Evolutionary conservation across 1,140 invertebrate species (phyloP).

Genomic region (Protaetia brevitarsis): DNA sequence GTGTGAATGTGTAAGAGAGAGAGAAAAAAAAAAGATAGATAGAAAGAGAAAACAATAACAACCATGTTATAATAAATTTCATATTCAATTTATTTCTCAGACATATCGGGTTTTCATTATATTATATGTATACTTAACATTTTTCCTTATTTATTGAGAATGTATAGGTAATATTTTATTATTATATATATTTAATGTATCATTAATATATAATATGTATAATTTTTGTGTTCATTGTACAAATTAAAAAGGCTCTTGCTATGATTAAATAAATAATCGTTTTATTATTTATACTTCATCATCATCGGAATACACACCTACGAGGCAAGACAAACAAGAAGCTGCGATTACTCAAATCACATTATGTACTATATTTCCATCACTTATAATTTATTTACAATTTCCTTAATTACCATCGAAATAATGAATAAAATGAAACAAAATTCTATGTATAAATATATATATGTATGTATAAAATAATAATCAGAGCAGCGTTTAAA

Average conservation of each 20-base stretch:
- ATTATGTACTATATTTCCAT: no score
- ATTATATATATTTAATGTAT: no score
- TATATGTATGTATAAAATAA: no score
- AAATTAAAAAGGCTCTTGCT: constrained; percentile 12
- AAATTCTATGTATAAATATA: no score
- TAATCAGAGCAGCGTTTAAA: constrained; percentile 16
- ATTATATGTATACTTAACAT: constrained; percentile 38
- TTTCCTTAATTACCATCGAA: no score
- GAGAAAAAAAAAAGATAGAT: no score
- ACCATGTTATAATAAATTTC: constrained; percentile 44
- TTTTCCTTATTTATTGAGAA: constrained; percentile 29
- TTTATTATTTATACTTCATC: no score
- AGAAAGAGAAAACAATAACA: constrained; percentile 33
- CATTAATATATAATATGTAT: no score
- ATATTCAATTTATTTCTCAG: constrained; percentile 45
- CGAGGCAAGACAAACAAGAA: constrained; percentile 20
- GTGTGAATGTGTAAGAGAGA: no score
- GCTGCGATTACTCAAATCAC: constrained; percentile 15
- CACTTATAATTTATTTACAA: constrained; percentile 5
- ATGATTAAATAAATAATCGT: constrained; percentile 20
- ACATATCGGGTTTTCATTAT: no score
- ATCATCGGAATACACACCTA: constrained; percentile 19
- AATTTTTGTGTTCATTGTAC: constrained; percentile 18
- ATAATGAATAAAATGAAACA: no score
- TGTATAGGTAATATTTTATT: constrained; percentile 11